Evolutionary conservation across 2,797 vertebrate species (phyloP), one percentile per base, ranked within the genome.

Genomic region (Lagorchestes hirsutus): DNA sequence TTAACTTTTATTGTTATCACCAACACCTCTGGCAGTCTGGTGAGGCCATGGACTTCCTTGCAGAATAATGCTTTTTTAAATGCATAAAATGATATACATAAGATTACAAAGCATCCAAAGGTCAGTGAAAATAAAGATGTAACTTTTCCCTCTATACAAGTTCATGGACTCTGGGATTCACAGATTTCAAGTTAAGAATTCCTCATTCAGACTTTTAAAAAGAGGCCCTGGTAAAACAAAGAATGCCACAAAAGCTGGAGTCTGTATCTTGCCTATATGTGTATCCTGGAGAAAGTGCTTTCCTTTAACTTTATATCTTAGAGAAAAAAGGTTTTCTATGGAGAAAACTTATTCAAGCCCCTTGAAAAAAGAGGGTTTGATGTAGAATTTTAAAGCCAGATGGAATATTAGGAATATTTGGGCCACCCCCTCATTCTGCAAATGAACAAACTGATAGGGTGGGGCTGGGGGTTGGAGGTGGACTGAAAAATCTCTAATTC

Each of bases 281-380:
- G 40, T 87, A 50, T 46, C 9, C 74, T 50, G 4, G 56, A 93
- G 9, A 24, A 56, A 34, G 18, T 11, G 10, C 9, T 27, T 40
- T 91, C 46, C 29, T 62, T 96, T 40, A 96, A 58, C 4, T 95
- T 50, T 91, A 55, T 91, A 95, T 90, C 93, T 57, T 0, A 90
- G 57, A 54, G 22, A 29, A 93, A 93, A 46, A 92, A 93, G 34
- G n/a, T 92, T 91, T 97, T 94, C 54, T 62, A 29, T 92, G 54
- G 54, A 93, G 34, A 92, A 90, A 50, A 27, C 3, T 24, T 50
- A 46, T 27, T 27, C 2, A 10, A 52, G 24, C 92, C 82, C 34
- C 40, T 4, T 55, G 58, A 93, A 52, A 31, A 62, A 56, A 1
- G 46, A 92, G n/a, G 3, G 59, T 50, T 96, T 58, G 50, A 54